Base-by-base conservation (phyloP, 2,888 invertebrate genomes). In the Caenorhabditis sp. region DNA sequence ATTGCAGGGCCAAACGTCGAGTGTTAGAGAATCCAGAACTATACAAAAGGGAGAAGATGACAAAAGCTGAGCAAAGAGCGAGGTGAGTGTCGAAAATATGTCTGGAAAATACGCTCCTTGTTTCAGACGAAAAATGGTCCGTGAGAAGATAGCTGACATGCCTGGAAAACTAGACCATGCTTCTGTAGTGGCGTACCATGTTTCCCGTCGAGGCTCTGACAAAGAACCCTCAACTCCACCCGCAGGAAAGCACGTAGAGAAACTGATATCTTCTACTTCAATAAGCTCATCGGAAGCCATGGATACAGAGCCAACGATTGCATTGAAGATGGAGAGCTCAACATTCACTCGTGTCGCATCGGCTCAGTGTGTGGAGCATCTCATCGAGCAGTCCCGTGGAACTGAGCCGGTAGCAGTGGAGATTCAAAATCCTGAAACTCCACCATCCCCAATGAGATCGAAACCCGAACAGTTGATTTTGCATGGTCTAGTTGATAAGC, bases 121-220 rank as follows among this genome's bases (percentile, higher is more conserved):
- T 66, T 82, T 94, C n/a, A 94, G 95, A 61, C 93, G 95, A 80
- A 94, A 95, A 89, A 94, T 94, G 87, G 94, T 95, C 72, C 94
- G 96, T 85, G 95, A 95, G 85, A 95, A 95, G 92, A 94, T 95
- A 89, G 94, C 94, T 24, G 94, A 95, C 93, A 94, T 96, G 88
- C 96, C 96, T 0, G 96, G 96, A 1, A 96, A 96, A 93, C 93
- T 96, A 86, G 96, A 96, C 93, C 96, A 96, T 93, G 96, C 96
- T 26, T 95, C 95, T 5, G 95, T 90, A 1, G 92, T 92, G 64
- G 96, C 96, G 1, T 96, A 95, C 92, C 95, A 95, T 86, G 95
- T 96, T 47, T 95, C 72, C 12, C 59, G 83, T 12, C 68, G 64
- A 54, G 70, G 66, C 7, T 41, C 22, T 6, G 64, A 79, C 1